Conservation (phyloP, 2,113 vertebrate genomes). For the Chaenocephalus aceratus region DNA sequence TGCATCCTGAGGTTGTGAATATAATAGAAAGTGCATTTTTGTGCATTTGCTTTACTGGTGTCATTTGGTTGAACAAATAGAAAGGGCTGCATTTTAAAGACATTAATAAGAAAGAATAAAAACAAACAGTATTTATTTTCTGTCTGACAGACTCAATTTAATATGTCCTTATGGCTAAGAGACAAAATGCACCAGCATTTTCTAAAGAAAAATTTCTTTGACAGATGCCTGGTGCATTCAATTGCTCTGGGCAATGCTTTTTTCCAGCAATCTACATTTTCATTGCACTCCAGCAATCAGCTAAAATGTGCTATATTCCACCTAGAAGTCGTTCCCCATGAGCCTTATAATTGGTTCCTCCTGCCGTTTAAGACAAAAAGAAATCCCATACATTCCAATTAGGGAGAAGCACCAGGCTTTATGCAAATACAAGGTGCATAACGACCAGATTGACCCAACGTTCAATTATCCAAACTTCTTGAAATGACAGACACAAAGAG, state of each 20-base stretch:
- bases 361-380: conserved; percentile 16
- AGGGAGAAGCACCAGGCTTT: conserved; percentile 30
- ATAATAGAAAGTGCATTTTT: conserved; percentile 1
- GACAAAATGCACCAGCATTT: conserved; percentile 21
- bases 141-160: conserved; percentile 24
- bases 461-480: conserved; percentile 37
- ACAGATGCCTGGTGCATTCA: conserved; percentile 39
- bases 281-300: conserved; percentile 33
- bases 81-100: conserved; percentile 8
- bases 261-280: conserved; percentile 23
- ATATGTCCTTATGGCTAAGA: neutral
- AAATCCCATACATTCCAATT: conserved; percentile 47
- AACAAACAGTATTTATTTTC: conserved; percentile 22
- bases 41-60: neutral
- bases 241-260: conserved; percentile 1
- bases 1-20: neutral
- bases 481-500: conserved; percentile 4
- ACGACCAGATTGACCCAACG: conserved; percentile 7
- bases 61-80: neutral
- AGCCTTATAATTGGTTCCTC: conserved; percentile 36
- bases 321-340: conserved; percentile 24
- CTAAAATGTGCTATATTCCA: conserved; percentile 41
- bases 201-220: conserved; percentile 36
- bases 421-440: conserved; percentile 49
- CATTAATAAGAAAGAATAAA: conserved; percentile 24